Base-by-base conservation (phyloP, 2,888 invertebrate species). In the Glaucopsyche alexis region DNA sequence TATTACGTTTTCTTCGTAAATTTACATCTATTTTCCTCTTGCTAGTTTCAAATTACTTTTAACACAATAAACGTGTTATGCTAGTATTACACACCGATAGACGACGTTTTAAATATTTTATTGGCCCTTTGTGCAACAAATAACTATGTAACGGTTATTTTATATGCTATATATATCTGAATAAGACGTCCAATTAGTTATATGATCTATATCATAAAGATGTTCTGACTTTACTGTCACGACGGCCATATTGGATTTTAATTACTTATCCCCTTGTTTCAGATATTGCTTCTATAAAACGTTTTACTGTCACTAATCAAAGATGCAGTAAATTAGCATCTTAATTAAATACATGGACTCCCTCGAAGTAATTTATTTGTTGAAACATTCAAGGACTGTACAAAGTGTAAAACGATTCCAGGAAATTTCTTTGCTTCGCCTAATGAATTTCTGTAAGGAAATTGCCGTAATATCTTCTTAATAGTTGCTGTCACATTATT, bases 201-300 rank as follows among this genome's bases (percentile, higher is more conserved):
- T 69, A 49, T 69, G 69, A 69, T 49, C 69, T 69, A 69, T 19
- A 69, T 69, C 69, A 19, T 69, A 49, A 69, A 69, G 13, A 67
- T 4, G 49, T 69, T 47, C 47, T 49, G 16, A 69, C 14, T 47
- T 47, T 47, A 49, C 29, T 19, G 14, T 75, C 67, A 71, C 67
- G 72, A 72, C 72, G 75, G 77, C 75, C 74, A 76, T 78, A 19
- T 77, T 66, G 71, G 73, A 78, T 78, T 79, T 80, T 79, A 80
- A 81, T 81, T 78, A 80, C 76, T 75, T 77, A 77, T 75, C 75
- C 73, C 72, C 75, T 79, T 78, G 76, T 78, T 78, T 77, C 75
- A 76, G 76, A 76, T 77, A 78, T 78, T 75, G 77, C 72, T 14
- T 19, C 52, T 11, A 65, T 52, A 66, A 72, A 72, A 72, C 40